Evolutionary conservation across 2,888 invertebrate genomes (phyloP).

Genomic region (Orthosia gracilis): DNA sequence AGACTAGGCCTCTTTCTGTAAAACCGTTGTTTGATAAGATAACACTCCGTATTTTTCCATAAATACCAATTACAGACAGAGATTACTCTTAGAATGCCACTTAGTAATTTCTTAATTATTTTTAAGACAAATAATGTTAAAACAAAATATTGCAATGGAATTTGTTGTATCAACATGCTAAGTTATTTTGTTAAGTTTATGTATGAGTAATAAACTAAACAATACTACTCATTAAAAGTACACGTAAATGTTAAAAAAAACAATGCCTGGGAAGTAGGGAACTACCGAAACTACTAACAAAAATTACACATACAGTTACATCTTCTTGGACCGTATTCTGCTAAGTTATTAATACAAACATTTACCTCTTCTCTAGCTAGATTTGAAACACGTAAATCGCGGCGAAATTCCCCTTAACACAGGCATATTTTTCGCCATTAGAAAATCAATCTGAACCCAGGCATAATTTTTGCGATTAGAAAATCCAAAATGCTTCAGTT

Average conservation of each 20-base stretch:
- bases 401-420: neutral
- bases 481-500: conserved; percentile 29
- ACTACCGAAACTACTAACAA: conserved; percentile 45
- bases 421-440: conserved; percentile 9
- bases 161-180: neutral
- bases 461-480: conserved; percentile 9
- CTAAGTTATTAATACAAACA: neutral
- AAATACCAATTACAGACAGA: conserved; percentile 40
- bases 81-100: conserved; percentile 19
- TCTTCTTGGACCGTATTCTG: conserved; percentile 17
- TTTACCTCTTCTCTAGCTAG: too few species aligned
- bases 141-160: neutral
- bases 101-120: conserved; percentile 24
- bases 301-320: conserved; percentile 36
- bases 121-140: conserved; percentile 1
- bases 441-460: conserved; percentile 9
- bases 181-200: neutral
- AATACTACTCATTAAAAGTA: conserved; percentile 29
- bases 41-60: conserved; percentile 53
- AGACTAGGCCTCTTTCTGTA: conserved; percentile 30
- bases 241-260: conserved; percentile 35
- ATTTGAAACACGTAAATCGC: neutral
- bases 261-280: conserved; percentile 54
- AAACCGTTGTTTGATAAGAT: conserved; percentile 53
- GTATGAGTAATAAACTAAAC: conserved; percentile 24